Evolutionary conservation across 2,888 invertebrate species (phyloP).

Genomic region (Carcina quercana): DNA sequence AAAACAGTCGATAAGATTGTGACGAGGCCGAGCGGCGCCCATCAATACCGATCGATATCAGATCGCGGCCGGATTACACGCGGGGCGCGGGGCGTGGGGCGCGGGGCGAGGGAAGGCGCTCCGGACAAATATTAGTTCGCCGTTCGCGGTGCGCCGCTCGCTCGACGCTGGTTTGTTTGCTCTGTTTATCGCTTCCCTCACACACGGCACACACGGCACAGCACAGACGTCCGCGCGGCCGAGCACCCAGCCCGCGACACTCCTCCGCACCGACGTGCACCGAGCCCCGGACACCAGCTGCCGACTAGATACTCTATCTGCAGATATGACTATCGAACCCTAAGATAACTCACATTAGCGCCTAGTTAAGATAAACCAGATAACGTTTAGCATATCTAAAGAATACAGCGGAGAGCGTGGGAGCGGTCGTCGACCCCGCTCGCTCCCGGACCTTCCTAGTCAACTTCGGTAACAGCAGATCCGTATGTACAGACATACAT

Average conservation of each 20-base stretch:
- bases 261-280: conserved; percentile 16
- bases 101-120: conserved; percentile 27
- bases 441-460: too few species aligned
- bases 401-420: conserved; percentile 42
- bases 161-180: conserved; percentile 37
- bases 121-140: conserved; percentile 52
- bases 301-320: conserved; percentile 52
- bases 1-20: conserved; percentile 65
- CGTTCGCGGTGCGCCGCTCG: too few species aligned
- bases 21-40: conserved; percentile 59
- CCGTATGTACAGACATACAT: too few species aligned
- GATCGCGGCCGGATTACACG: conserved; percentile 16
- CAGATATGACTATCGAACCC: conserved; percentile 63
- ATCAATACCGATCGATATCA: conserved; percentile 32
- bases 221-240: conserved; percentile 21
- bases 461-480: too few species aligned
- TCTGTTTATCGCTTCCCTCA: conserved; percentile 45
- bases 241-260: conserved; percentile 17
- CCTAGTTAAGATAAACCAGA: conserved; percentile 70
- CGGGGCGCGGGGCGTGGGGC: conserved; percentile 14
- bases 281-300: conserved; percentile 27
- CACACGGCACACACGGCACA: conserved; percentile 43
- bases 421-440: conserved; percentile 44
- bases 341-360: conserved; percentile 68
- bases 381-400: conserved; percentile 69